Evolutionary conservation across 2,113 vertebrate genomes (phyloP).

Genomic region (Callopanchax toddi): DNA sequence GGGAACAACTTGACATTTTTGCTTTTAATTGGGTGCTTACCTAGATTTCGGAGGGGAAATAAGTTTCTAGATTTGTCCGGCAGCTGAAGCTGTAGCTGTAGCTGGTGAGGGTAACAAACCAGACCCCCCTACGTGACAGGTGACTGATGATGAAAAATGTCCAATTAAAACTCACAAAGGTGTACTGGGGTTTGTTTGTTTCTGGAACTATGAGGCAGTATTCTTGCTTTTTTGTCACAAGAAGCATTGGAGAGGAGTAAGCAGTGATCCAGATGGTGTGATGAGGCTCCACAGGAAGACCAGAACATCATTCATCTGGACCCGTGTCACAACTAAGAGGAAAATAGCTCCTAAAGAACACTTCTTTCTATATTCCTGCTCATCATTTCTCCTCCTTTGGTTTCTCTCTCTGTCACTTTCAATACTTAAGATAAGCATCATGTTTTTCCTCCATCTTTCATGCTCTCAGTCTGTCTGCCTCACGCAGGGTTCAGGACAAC

Average conservation of each 20-base stretch:
- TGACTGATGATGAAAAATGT: conserved; percentile 44
- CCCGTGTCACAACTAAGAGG: conserved; percentile 24
- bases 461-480: conserved; percentile 15
- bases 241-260: conserved; percentile 21
- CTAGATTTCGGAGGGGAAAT: conserved; percentile 15
- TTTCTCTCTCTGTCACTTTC: background rate
- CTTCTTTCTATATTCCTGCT: conserved; percentile 28
- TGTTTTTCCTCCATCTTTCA: conserved; percentile 3
- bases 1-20: conserved; percentile 25
- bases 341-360: conserved; percentile 47
- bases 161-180: conserved; percentile 46
- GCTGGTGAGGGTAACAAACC: background rate
- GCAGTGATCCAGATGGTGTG: conserved; percentile 29
- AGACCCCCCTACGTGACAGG: background rate
- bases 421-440: conserved; percentile 5
- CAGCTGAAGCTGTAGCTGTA: conserved; percentile 1
- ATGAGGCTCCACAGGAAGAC: conserved; percentile 57
- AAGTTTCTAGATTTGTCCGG: conserved; percentile 21
- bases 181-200: background rate
- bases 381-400: conserved; percentile 22
- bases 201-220: background rate
- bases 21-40: conserved; percentile 35
- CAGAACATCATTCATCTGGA: conserved; percentile 34
- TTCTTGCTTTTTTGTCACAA: conserved; percentile 16
- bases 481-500: conserved; percentile 47